These are phyloP conservation scores for Drosophila serrata DNA, from an alignment of 1,140 invertebrate species.

Conservation along the genomic window DNA sequence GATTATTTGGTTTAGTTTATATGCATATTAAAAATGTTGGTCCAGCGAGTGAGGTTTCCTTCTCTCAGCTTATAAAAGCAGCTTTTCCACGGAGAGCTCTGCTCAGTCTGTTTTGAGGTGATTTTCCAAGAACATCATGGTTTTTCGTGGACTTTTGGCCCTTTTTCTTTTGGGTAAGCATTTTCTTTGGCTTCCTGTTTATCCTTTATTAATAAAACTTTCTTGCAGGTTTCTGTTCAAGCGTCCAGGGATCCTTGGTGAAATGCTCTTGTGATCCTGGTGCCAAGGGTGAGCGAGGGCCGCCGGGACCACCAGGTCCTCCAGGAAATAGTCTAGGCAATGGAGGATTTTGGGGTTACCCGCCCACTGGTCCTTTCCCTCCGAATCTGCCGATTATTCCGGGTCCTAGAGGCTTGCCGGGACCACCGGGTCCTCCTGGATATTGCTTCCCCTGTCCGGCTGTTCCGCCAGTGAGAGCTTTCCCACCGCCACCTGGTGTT, in stretches of 20 bases:
- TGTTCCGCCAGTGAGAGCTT: neutral
- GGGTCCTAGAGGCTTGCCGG: conserved; percentile 48
- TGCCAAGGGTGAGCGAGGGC: conserved; percentile 45
- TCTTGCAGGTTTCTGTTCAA: conserved; percentile 37
- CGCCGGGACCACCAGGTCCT: conserved; percentile 60
- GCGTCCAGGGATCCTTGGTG: conserved; percentile 44
- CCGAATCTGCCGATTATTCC: conserved; percentile 42
- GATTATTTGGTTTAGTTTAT: conserved; percentile 38
- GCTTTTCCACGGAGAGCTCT: neutral
- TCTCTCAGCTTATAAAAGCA: conserved; percentile 53
- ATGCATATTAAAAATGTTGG: conserved; percentile 30
- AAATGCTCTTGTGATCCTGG: conserved; percentile 71
- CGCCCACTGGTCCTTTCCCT: conserved; percentile 27
- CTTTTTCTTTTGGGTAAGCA: conserved; percentile 51
- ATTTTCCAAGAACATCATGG: conserved; percentile 47
- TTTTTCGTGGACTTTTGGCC: conserved; percentile 12
- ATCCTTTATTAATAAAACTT: neutral
- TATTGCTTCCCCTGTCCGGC: conserved; percentile 55
- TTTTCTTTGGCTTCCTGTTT: neutral
- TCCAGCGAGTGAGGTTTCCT: neutral
- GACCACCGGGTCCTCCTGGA: conserved; percentile 55
- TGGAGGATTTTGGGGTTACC: conserved; percentile 26
- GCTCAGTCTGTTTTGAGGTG: conserved; percentile 39
- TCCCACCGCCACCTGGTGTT: conserved; percentile 8
- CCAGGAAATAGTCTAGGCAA: conserved; percentile 5